These are phyloP conservation scores for Penaeus chinensis DNA, from an alignment of 1,140 invertebrate species.

Conservation along the genomic window DNA sequence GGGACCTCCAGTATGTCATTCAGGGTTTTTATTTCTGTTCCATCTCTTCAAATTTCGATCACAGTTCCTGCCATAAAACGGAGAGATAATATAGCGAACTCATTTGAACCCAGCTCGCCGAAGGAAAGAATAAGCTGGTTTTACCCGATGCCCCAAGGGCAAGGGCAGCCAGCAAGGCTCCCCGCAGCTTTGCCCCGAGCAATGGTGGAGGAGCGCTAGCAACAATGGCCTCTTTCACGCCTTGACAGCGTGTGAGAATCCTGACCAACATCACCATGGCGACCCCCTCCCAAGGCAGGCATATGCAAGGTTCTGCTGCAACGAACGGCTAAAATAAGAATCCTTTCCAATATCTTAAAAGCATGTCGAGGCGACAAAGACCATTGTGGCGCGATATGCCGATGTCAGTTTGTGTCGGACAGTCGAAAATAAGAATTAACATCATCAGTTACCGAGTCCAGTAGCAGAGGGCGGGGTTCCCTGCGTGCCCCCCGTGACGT, in stretches of 20 bases:
- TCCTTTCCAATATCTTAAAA: no score
- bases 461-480: neutral
- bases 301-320: no score
- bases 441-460: no score
- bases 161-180: slow-evolving; percentile 11
- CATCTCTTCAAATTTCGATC: no score
- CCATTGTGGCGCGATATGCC: no score
- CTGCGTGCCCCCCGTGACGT: slow-evolving; percentile 36
- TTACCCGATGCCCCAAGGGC: neutral
- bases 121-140: neutral
- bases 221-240: slow-evolving; percentile 53
- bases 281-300: neutral
- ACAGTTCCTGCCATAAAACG: no score
- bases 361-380: no score
- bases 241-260: slow-evolving; percentile 55
- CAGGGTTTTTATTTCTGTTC: no score
- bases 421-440: no score
- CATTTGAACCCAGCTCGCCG: neutral
- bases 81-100: neutral
- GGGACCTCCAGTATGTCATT: neutral
- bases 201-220: slow-evolving; percentile 22
- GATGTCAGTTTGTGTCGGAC: no score
- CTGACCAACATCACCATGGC: slow-evolving; percentile 24
- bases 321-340: no score
- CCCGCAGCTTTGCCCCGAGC: slow-evolving; percentile 25